Percentiles rank a stretch among this genome's conserved stretches.
phyloP scores from a whole-genome alignment of 2,113 vertebrate genomes.

The Ageneiosus marmoratus region DNA sequence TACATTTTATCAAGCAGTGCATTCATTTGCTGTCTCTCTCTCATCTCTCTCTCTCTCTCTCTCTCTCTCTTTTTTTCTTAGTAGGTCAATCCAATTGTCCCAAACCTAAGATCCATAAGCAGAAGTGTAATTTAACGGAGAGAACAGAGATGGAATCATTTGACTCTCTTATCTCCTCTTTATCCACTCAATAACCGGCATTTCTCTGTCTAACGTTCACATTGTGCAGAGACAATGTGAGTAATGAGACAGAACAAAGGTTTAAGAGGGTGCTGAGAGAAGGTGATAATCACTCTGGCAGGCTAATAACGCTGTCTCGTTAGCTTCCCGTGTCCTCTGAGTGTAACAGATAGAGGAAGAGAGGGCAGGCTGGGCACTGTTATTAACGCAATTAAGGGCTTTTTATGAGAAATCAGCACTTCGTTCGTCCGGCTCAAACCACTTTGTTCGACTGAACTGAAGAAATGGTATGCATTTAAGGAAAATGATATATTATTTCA shows the following conservation, averaged over 20 bases:
- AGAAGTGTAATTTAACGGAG: conserved; percentile 27
- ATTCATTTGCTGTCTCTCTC: not conserved
- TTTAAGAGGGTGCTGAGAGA: conserved; percentile 37
- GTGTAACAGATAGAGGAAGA: conserved; percentile 11
- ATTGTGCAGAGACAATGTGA: conserved; percentile 20
- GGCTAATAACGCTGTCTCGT: conserved; percentile 38
- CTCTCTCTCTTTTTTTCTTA: conserved; percentile 2
- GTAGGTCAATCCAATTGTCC: conserved; percentile 14
- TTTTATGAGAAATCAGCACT: conserved; percentile 28
- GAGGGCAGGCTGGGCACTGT: conserved; percentile 29
- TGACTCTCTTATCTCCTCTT: conserved; percentile 27
- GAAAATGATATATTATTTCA: not conserved
- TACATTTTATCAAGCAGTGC: not conserved
- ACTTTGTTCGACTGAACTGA: conserved; percentile 4
- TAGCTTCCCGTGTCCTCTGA: conserved; percentile 19
- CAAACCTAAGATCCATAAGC: not conserved
- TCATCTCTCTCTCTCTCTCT: too few species aligned
- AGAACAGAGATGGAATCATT: conserved; percentile 16
- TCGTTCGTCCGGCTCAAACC: not conserved
- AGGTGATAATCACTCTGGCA: conserved; percentile 27
- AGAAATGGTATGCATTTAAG: conserved; percentile 3
- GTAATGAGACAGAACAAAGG: conserved; percentile 35
- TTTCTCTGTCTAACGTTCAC: conserved; percentile 2
- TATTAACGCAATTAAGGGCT: conserved; percentile 27
- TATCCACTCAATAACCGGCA: not conserved